Evolutionary conservation across 64 coral and sea anemone genomes (phyloP), one percentile per base, ranked within the genome.

Genomic region (Montipora cactus): DNA sequence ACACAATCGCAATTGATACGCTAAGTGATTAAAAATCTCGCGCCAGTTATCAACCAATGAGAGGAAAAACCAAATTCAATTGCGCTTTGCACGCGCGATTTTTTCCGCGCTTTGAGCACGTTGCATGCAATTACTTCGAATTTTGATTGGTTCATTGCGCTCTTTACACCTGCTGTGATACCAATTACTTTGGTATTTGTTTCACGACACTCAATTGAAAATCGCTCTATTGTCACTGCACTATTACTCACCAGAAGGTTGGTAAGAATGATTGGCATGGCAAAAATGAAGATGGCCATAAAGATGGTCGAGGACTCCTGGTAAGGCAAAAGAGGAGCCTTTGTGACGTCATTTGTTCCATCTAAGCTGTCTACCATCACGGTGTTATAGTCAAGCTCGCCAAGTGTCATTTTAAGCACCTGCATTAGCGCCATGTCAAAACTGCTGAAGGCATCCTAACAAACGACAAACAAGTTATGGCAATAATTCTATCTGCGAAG

Each of bases 231-330:
- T 37, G 37, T 37, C 37, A 37, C 1, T 37, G 37, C 11, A 67
- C 8, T 72, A 22, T 25, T 72, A 95, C 89, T 74, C 50, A 95
- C 94, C 94, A 95, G 67, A 49, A 95, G 75, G 23, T 95, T 95
- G 51, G 76, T 90, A 22, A 95, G 82, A 51, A 91, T 55, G n/a
- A 95, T 95, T 5, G 94, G 79, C 94, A 95, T 95, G 10, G 94
- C 84, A 23, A 90, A 67, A 47, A 87, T 76, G 67, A 95, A 95
- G 49, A 95, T 53, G 22, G 20, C 61, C 22, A 95, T 52, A 62
- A 91, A 77, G 59, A 91, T 1, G 21, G 69, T 80, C 6, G 88
- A 88, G 4, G 85, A 47, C 51, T 85, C 74, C 20, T 59, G 81
- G 22, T 91, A 91, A 45, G 94, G 94, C 14, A 95, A 37, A 11